These are phyloP conservation scores for Pangasianodon hypophthalmus DNA, from an alignment of 2,113 vertebrate genomes.

Conservation along the genomic window DNA sequence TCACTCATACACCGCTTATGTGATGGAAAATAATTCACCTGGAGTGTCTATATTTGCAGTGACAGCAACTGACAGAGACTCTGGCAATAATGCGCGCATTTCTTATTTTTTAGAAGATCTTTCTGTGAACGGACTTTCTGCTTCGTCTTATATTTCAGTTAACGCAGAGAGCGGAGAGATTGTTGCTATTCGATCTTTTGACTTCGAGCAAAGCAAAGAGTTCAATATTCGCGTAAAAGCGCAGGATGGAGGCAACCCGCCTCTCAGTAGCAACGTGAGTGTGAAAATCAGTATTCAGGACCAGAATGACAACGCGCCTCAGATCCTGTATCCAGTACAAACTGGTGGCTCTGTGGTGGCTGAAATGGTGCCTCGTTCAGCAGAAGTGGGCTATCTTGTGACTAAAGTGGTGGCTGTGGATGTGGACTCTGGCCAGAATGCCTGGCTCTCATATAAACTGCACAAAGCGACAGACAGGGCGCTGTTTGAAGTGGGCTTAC, in stretches of 20 bases:
- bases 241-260: conserved; percentile 62
- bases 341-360: too few relatives aligned
- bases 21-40: conserved; percentile 72
- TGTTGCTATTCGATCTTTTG: conserved; percentile 58
- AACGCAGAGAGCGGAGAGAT: conserved; percentile 59
- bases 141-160: conserved; percentile 57
- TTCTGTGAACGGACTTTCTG: conserved; percentile 56
- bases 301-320: conserved; percentile 66
- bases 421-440: too few relatives aligned
- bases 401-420: too few relatives aligned
- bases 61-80: conserved; percentile 62
- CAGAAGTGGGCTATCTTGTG: too few relatives aligned
- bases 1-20: conserved; percentile 55
- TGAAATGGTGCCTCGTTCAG: too few relatives aligned
- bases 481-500: not conserved
- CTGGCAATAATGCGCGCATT: conserved; percentile 61
- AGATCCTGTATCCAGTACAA: conserved; percentile 60
- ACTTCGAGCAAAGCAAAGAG: conserved; percentile 64
- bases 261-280: conserved; percentile 60
- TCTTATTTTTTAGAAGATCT: conserved; percentile 66
- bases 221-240: conserved; percentile 61
- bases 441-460: too few relatives aligned
- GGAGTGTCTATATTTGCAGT: conserved; percentile 67
- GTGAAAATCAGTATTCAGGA: conserved; percentile 65
- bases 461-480: too few relatives aligned